Evolutionary conservation across 2,797 vertebrate species (phyloP), one percentile per base, ranked within the genome.

Genomic region (Catostomus latipinnis): DNA sequence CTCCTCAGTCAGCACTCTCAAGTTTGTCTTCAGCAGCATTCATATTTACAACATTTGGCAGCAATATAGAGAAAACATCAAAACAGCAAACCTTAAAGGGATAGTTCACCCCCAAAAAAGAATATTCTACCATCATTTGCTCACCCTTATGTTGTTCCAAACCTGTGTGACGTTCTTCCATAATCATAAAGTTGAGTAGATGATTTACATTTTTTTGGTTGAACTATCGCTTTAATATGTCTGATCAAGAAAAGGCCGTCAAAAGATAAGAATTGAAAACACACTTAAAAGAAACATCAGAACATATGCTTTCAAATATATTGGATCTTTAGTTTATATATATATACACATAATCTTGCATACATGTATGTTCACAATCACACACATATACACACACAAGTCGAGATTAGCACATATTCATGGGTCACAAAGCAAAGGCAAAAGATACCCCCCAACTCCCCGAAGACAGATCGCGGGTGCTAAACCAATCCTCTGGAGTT

Each of bases 31-130:
- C 89, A 92, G 91, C 88, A 91, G 89, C 92, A 85, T 52, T 49
- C 18, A 77, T 93, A 94, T 94, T 94, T 94, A 95, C 92, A 95
- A 86, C 85, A 90, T 94, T 94, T 95, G 94, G 92, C 94, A 95
- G 94, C 92, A 88, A 91, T 88, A 87, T 88, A 86, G 90, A 91
- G 86, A 93, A 92, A 45, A 13, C 1, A 6, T 14, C 8, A 1
- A 54, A 92, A 84, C 18, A 70, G 52, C 88, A 80, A 87, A 83
- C 84, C 74, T 89, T 70, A 54, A 34, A 34, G 34, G 34, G 34
- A 34, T 4, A 34, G 34, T 34, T 34, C 34, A 34, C 34, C 34
- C 34, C 34, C 34, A 34, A 34, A 34, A 22, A 34, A 34, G 34
- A 34, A 34, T 3, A 34, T 34, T 34, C 34, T 34, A 34, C 34